Evolutionary conservation across 2,797 vertebrate species (phyloP).

Genomic region (Molossus molossus): DNA sequence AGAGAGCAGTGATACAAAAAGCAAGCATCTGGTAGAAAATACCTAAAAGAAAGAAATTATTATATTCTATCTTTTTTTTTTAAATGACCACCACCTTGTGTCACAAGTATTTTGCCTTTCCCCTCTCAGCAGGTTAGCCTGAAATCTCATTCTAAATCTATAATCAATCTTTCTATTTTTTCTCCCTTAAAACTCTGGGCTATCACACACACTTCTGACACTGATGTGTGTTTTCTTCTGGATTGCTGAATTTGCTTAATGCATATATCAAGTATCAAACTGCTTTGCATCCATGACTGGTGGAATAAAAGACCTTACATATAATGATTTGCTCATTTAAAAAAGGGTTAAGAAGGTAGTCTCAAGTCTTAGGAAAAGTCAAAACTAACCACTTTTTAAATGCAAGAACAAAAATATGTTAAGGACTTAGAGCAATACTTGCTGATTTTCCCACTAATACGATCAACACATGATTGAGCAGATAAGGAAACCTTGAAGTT

Average conservation of each 20-base stretch:
- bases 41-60: conserved; percentile 61
- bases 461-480: background rate
- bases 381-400: conserved; percentile 68
- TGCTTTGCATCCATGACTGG: conserved; percentile 44
- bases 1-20: conserved; percentile 43
- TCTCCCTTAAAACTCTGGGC: conserved; percentile 41
- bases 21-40: conserved; percentile 28
- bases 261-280: conserved; percentile 62
- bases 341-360: conserved; percentile 53
- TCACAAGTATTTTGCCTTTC: conserved; percentile 36
- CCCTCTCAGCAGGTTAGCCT: conserved; percentile 19
- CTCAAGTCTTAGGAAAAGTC: conserved; percentile 48
- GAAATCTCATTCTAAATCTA: conserved; percentile 74
- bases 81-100: conserved; percentile 1
- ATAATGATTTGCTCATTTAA: conserved; percentile 59
- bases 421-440: background rate
- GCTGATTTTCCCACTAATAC: conserved; percentile 26
- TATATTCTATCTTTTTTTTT: background rate
- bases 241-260: conserved; percentile 74
- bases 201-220: conserved; percentile 66
- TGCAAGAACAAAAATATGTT: conserved; percentile 63
- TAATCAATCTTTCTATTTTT: conserved; percentile 37
- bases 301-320: conserved; percentile 60
- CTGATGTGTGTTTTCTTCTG: conserved; percentile 63
- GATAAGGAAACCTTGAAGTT: background rate